phyloP scores from a whole-genome alignment of 2,113 vertebrate species.

The Tautogolabrus adspersus region DNA sequence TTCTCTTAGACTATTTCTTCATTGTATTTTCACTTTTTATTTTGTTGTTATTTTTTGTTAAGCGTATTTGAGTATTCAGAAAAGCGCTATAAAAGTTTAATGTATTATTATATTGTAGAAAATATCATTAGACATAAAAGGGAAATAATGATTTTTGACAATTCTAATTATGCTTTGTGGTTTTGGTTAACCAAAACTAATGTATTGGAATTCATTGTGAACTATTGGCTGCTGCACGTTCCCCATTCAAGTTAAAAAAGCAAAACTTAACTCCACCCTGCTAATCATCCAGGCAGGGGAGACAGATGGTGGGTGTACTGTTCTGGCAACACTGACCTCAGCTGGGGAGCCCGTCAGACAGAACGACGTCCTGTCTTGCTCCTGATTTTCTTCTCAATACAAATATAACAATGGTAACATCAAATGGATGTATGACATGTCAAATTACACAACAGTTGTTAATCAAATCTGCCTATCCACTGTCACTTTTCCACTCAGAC shows the following conservation, averaged over 20 bases:
- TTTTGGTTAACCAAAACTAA: neutral
- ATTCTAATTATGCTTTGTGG: neutral
- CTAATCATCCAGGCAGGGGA: conserved; percentile 13
- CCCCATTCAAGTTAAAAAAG: neutral
- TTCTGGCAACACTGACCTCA: conserved; percentile 19
- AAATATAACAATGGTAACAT: conserved; percentile 18
- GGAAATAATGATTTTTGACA: no score
- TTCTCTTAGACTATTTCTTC: no score
- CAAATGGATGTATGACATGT: conserved; percentile 16
- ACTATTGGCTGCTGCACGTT: neutral
- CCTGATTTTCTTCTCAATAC: conserved; percentile 27
- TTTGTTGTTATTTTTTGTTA: no score
- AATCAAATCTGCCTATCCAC: conserved; percentile 37
- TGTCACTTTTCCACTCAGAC: conserved; percentile 19
- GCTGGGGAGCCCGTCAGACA: conserved; percentile 24
- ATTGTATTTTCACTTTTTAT: no score
- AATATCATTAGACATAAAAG: neutral
- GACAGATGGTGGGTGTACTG: conserved; percentile 28
- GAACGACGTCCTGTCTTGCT: conserved; percentile 3
- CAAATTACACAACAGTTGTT: conserved; percentile 24
- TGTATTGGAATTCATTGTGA: neutral
- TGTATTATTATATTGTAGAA: no score
- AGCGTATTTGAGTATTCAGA: no score
- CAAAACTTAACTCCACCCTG: conserved; percentile 18
- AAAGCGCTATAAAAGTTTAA: no score